Conservation (phyloP, 2,113 vertebrate species). For the Brachirus orientalis region DNA sequence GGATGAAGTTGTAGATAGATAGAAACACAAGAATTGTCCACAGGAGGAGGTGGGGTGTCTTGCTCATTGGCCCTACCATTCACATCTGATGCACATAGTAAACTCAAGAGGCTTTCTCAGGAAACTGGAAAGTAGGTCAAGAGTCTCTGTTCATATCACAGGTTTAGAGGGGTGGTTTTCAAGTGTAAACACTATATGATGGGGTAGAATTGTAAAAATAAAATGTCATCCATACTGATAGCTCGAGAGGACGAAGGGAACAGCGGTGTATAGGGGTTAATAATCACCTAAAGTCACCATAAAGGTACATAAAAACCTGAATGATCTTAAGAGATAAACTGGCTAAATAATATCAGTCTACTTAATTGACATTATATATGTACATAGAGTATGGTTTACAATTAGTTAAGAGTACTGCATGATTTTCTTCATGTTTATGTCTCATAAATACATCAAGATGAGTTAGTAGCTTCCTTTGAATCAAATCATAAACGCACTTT, state of each 20-base stretch:
- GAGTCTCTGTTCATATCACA: constrained; percentile 20
- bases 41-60: constrained; percentile 14
- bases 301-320: too few relatives aligned
- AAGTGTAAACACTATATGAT: not conserved
- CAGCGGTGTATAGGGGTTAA: not conserved
- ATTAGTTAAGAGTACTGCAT: too few relatives aligned
- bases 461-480: too few relatives aligned
- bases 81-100: constrained; percentile 11
- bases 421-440: too few relatives aligned
- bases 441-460: too few relatives aligned
- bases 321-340: too few relatives aligned
- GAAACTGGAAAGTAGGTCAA: constrained; percentile 58
- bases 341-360: too few relatives aligned
- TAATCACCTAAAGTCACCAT: not conserved
- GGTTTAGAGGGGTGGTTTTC: constrained; percentile 11
- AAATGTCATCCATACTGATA: not conserved
- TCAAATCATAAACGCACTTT: too few relatives aligned
- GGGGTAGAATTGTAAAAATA: not conserved
- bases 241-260: not conserved
- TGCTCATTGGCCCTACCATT: constrained; percentile 10
- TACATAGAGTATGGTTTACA: too few relatives aligned
- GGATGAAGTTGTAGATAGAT: too few relatives aligned
- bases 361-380: too few relatives aligned
- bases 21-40: not conserved
- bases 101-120: constrained; percentile 26